These are phyloP conservation scores for Congeria kusceri DNA, from an alignment of 2,888 invertebrate species.

Conservation along the genomic window DNA sequence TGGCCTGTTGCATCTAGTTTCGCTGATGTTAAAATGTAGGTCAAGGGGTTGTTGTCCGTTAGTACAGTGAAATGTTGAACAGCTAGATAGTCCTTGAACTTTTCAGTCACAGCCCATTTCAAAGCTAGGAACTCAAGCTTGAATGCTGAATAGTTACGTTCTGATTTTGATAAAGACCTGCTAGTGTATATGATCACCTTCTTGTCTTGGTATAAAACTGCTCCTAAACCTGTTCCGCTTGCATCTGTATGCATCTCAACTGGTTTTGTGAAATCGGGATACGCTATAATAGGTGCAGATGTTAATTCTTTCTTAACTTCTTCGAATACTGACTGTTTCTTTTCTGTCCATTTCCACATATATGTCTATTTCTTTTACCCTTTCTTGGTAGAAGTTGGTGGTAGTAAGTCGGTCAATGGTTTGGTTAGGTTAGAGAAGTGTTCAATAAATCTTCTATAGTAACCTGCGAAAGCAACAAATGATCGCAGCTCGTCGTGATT, in stretches of 20 bases:
- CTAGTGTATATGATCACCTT: slow-evolving; percentile 42
- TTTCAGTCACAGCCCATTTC: too few species aligned
- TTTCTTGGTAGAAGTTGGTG: background rate
- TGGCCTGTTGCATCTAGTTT: background rate
- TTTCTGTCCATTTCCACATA: background rate
- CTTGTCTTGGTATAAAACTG: slow-evolving; percentile 38
- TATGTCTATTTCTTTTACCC: background rate
- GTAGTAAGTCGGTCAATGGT: too few species aligned
- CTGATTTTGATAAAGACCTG: slow-evolving; percentile 6
- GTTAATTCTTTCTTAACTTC: background rate
- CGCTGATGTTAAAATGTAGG: background rate
- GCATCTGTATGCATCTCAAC: slow-evolving; percentile 13
- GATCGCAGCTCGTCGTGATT: too few species aligned
- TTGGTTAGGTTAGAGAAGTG: too few species aligned
- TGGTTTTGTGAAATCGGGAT: background rate
- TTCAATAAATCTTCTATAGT: too few species aligned
- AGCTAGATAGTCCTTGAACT: too few species aligned
- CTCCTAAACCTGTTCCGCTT: slow-evolving; percentile 13
- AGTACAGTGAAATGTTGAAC: too few species aligned
- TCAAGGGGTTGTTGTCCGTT: slow-evolving; percentile 26
- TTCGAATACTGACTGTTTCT: too few species aligned
- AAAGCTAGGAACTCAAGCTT: too few species aligned
- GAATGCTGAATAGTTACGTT: slow-evolving; percentile 18
- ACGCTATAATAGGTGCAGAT: background rate
- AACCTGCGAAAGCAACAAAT: too few species aligned